These are phyloP conservation scores for Thelaira solivaga DNA, from an alignment of 2,888 invertebrate genomes.

Conservation along the genomic window DNA sequence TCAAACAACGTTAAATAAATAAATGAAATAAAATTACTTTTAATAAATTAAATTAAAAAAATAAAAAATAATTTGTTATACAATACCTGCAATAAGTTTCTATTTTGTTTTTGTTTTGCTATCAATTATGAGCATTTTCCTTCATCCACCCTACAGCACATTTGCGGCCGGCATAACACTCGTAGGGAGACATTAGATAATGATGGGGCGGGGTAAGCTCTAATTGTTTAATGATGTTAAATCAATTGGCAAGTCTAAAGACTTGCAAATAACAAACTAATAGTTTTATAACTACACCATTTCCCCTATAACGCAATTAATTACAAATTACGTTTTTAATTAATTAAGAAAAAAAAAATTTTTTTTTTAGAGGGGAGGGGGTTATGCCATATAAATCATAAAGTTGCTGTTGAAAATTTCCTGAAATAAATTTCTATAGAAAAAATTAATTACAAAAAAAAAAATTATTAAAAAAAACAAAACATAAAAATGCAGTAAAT, in stretches of 20 bases:
- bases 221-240: constrained; percentile 8
- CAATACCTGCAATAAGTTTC: neutral
- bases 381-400: too few species aligned
- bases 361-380: too few species aligned
- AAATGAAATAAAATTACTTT: neutral
- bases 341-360: too few species aligned
- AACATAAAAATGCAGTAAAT: too few species aligned
- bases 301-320: too few species aligned
- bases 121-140: constrained; percentile 4
- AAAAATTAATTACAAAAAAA: too few species aligned
- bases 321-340: too few species aligned
- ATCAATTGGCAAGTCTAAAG: constrained; percentile 7
- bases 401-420: too few species aligned
- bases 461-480: too few species aligned
- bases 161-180: neutral
- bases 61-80: constrained; percentile 36
- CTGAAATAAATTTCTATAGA: too few species aligned
- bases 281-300: neutral
- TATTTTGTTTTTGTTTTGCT: too few species aligned
- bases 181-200: too few species aligned
- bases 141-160: neutral
- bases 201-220: neutral
- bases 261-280: neutral
- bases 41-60: constrained; percentile 24
- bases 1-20: constrained; percentile 37